These are phyloP conservation scores for Leptocoma aspasia DNA, from an alignment of 2,113 vertebrate genomes.

Conservation along the genomic window DNA sequence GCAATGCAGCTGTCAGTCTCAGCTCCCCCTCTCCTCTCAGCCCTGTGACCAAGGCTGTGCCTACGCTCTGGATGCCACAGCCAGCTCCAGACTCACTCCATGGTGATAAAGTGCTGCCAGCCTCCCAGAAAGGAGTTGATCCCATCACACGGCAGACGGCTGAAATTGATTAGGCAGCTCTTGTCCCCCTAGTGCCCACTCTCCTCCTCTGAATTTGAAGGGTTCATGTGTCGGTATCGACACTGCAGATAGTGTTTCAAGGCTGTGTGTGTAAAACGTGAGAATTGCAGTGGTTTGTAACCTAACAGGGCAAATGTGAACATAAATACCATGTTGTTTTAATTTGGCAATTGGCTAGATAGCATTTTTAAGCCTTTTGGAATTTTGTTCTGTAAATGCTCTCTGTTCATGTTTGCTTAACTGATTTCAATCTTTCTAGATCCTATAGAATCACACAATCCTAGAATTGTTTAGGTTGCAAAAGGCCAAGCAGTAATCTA, in stretches of 20 bases:
- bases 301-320: not conserved
- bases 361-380: not conserved
- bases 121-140: not conserved
- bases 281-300: not conserved
- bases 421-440: not conserved
- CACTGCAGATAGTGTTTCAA: not conserved
- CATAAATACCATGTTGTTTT: not conserved
- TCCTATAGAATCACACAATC: not conserved
- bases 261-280: not conserved
- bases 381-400: not conserved
- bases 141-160: not conserved
- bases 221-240: not conserved
- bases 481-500: not conserved
- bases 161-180: not conserved
- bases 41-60: not conserved
- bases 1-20: not conserved
- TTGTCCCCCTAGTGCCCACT: not conserved
- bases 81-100: not conserved
- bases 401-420: not conserved
- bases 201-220: not conserved
- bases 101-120: not conserved
- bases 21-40: not conserved
- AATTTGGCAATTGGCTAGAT: not conserved
- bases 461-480: not conserved
- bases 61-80: not conserved